Evolutionary conservation across 2,888 invertebrate species (phyloP).

Genomic region (Apodemia duryi): DNA sequence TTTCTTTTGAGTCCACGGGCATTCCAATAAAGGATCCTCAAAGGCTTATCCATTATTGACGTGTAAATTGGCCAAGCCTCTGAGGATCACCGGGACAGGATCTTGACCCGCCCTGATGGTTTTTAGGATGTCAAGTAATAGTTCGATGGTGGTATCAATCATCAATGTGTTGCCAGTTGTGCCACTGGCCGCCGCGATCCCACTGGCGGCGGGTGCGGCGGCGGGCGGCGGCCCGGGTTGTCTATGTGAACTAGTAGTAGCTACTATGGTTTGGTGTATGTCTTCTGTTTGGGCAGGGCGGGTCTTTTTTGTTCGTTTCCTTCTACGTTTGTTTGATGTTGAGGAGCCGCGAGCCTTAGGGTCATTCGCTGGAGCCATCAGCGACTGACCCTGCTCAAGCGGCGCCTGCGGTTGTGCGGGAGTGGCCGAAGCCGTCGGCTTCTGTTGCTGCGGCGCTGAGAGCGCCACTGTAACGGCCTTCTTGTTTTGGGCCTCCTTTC

Average conservation of each 20-base stretch:
- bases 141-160: not conserved
- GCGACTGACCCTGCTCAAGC: not conserved
- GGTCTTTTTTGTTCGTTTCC: not conserved
- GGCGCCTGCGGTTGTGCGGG: not conserved
- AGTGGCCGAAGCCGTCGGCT: constrained; percentile 15
- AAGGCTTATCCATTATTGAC: not conserved
- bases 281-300: not conserved
- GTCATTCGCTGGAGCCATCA: not conserved
- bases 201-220: not conserved
- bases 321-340: not conserved
- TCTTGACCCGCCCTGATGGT: not conserved
- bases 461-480: constrained; percentile 22
- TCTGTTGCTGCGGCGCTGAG: not conserved
- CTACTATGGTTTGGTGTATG: not conserved
- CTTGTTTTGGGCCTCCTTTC: constrained; percentile 24
- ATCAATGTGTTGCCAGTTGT: no score
- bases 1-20: not conserved
- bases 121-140: not conserved
- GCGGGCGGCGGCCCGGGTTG: not conserved
- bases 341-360: not conserved
- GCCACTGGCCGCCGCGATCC: not conserved
- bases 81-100: not conserved
- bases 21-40: not conserved
- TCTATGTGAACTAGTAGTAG: rapidly evolving
- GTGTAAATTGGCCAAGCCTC: not conserved